These are phyloP conservation scores for Podargus strigoides DNA, from an alignment of 2,797 vertebrate species.

Conservation along the genomic window DNA sequence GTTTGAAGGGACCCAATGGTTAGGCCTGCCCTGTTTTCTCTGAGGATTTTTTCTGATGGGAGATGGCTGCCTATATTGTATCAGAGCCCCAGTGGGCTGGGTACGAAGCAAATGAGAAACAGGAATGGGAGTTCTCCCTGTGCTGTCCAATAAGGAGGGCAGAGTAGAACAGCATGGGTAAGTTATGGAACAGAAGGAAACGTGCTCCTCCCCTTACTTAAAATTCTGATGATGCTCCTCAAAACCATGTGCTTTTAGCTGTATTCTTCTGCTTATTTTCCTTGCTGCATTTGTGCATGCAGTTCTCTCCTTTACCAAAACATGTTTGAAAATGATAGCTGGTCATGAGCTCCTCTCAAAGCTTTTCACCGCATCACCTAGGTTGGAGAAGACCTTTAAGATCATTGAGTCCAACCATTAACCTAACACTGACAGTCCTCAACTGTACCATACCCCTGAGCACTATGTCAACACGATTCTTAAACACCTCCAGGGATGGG, in stretches of 20 bases:
- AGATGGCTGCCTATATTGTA: not conserved
- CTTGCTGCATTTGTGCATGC: not conserved
- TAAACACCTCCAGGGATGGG: too few species aligned
- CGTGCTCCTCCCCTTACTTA: fast-evolving
- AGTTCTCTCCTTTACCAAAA: not conserved
- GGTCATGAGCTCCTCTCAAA: not conserved
- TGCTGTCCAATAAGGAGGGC: not conserved
- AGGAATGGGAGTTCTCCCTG: not conserved
- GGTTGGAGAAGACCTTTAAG: too few species aligned
- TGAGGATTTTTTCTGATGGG: not conserved
- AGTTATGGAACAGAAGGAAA: fast-evolving
- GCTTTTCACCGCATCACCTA: too few species aligned
- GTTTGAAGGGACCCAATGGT: not conserved
- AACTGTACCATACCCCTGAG: too few species aligned
- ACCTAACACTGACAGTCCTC: too few species aligned
- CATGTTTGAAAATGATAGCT: not conserved
- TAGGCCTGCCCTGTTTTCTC: fast-evolving
- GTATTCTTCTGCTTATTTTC: not conserved
- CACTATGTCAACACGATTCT: too few species aligned
- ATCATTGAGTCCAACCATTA: too few species aligned
- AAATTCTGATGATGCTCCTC: not conserved
- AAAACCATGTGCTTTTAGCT: not conserved
- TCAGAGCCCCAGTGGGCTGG: not conserved
- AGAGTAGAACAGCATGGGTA: not conserved
- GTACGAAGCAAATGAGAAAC: not conserved